phyloP scores from a whole-genome alignment of 1,140 invertebrate species.

The Heliothis virescens region DNA sequence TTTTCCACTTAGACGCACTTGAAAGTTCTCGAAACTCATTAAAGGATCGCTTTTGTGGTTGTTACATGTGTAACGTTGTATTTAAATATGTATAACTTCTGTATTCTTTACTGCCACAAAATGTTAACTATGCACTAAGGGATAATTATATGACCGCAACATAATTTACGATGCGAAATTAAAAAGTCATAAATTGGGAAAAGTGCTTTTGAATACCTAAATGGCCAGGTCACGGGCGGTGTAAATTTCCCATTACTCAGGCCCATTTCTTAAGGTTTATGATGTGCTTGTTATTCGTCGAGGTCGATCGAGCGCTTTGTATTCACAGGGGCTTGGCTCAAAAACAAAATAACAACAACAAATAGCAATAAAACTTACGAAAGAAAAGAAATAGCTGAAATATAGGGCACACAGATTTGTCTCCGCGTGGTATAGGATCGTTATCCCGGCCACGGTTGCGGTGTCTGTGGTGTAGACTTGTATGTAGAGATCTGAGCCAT shows the following conservation, averaged over 20 bases:
- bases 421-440: slow-evolving; percentile 13
- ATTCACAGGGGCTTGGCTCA: slow-evolving; percentile 23
- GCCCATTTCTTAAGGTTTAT: slow-evolving; percentile 29
- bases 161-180: background rate
- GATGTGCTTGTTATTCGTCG: slow-evolving; percentile 24
- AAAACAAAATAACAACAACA: slow-evolving; percentile 23
- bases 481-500: background rate
- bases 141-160: background rate
- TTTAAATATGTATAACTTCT: too few relatives aligned
- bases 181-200: slow-evolving; percentile 5
- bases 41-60: background rate
- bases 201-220: slow-evolving; percentile 18
- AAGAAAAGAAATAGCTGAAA: slow-evolving; percentile 2
- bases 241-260: slow-evolving; percentile 27
- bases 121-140: background rate
- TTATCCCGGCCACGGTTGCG: background rate
- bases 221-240: slow-evolving; percentile 20
- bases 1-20: slow-evolving; percentile 12
- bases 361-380: slow-evolving; percentile 16
- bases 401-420: background rate
- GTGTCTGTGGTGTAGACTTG: slow-evolving; percentile 13
- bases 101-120: background rate
- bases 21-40: slow-evolving; percentile 19
- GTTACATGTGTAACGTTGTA: background rate
- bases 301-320: slow-evolving; percentile 23